Evolutionary conservation across 2,797 vertebrate species (phyloP).

Genomic region (Rachycentron canadum): DNA sequence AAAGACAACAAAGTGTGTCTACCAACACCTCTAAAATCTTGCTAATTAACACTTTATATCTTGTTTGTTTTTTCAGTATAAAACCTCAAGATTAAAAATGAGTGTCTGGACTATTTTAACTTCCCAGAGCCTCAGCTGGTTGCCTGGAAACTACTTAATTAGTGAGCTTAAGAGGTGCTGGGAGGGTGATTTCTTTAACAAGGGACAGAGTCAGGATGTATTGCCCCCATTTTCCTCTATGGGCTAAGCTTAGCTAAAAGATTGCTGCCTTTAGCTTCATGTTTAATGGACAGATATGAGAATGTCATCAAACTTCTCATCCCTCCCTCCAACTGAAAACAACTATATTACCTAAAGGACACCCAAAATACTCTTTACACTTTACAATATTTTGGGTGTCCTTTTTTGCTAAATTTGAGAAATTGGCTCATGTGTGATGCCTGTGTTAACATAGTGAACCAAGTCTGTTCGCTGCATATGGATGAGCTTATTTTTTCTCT

Average conservation of each 20-base stretch:
- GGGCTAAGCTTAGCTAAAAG: background rate
- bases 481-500: background rate
- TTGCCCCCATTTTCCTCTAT: background rate
- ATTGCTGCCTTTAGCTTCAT: background rate
- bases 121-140: background rate
- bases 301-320: background rate
- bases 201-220: background rate
- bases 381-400: background rate
- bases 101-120: background rate
- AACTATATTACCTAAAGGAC: background rate
- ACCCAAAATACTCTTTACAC: background rate
- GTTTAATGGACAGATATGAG: background rate
- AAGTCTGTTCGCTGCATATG: background rate
- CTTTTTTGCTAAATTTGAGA: slow-evolving; percentile 10
- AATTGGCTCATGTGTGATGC: background rate
- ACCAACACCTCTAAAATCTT: background rate
- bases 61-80: background rate
- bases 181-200: background rate
- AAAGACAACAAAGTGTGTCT: background rate
- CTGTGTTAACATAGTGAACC: background rate
- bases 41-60: background rate
- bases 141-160: slow-evolving; percentile 14
- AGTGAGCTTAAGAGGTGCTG: background rate
- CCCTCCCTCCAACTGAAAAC: background rate
- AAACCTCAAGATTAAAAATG: background rate